Evolutionary conservation across 2,888 invertebrate genomes (phyloP), one percentile per base, ranked within the genome.

Genomic region (Sepioteuthis lessoniana): DNA sequence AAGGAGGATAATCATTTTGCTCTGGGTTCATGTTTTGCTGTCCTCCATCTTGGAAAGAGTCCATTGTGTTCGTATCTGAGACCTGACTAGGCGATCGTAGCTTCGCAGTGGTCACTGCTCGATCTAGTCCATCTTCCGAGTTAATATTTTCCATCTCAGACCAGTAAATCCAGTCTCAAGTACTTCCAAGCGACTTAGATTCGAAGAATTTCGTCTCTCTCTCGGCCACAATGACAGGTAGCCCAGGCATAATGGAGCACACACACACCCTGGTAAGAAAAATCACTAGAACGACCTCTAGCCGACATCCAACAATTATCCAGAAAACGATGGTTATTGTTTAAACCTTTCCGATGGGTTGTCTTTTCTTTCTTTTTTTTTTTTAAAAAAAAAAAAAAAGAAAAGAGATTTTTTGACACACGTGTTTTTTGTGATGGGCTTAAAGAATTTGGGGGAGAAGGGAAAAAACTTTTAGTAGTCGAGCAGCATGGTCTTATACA

Each of bases 401-500:
- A 76, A 76, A 31, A 13, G 1, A n/a, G 94, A 90, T 94, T 94
- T 95, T 95, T 95, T 95, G 95, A 95, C 95, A 96, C 96, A 96
- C 96, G 96, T 96, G 96, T n/a, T 96, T 95, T 76, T 95, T 95
- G 94, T 94, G 94, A 95, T 95, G 94, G 95, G 95, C 94, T 94
- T 95, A 96, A 94, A 93, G 95, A 95, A 95, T 95, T 95, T 95
- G 95, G 96, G 93, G 96, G 95, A 96, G 96, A 96, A 96, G 95
- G n/a, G 31, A 76, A 76, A 76, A 76, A 60, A 21, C 28, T 60
- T n/a, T 96, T 96, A 96, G 96, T 96, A 95, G 95, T 95, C 96
- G 96, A 96, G 96, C 96, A 96, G 96, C 97, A 97, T 97, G 97
- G 97, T 96, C 97, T 96, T 96, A 97, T 96, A 96, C 96, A 97